These are phyloP conservation scores for Platalea minor DNA, from an alignment of 2,797 vertebrate genomes.

Conservation along the genomic window DNA sequence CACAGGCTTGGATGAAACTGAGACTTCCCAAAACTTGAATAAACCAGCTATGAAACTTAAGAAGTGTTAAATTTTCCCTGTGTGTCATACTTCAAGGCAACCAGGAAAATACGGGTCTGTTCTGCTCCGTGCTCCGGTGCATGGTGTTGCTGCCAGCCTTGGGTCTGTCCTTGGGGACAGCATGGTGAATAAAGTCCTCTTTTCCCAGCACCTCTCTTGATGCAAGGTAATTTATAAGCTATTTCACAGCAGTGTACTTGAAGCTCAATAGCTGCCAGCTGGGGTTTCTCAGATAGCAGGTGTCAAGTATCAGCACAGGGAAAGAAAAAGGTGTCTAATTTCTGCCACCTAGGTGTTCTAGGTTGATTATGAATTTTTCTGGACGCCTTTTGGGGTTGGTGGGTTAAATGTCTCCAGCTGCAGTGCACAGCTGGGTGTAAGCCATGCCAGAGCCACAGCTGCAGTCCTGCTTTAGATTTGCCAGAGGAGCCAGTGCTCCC, in stretches of 20 bases:
- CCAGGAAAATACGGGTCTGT: not conserved
- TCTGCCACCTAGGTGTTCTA: not conserved
- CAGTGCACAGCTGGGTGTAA: not conserved
- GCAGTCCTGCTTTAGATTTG: not conserved
- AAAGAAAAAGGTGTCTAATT: not conserved
- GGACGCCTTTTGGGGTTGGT: not conserved
- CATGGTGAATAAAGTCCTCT: not conserved
- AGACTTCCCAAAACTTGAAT: not conserved
- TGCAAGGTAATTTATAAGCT: not conserved
- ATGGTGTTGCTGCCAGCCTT: not conserved
- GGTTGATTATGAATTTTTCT: not conserved
- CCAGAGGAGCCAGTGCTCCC: not conserved
- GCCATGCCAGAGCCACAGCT: not conserved
- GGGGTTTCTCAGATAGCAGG: not conserved
- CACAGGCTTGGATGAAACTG: not conserved
- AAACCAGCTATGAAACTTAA: not conserved
- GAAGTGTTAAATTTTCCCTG: not conserved
- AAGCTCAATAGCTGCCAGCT: slow-evolving; percentile 10
- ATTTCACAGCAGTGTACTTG: not conserved
- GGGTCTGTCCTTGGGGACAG: not conserved
- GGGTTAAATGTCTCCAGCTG: slow-evolving; percentile 30
- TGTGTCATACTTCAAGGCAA: not conserved
- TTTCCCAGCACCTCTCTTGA: not conserved
- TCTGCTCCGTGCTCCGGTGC: not conserved
- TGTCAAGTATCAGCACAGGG: not conserved